Conservation (phyloP, 2,797 vertebrate species). For the Hapalemur alaotrensis region DNA sequence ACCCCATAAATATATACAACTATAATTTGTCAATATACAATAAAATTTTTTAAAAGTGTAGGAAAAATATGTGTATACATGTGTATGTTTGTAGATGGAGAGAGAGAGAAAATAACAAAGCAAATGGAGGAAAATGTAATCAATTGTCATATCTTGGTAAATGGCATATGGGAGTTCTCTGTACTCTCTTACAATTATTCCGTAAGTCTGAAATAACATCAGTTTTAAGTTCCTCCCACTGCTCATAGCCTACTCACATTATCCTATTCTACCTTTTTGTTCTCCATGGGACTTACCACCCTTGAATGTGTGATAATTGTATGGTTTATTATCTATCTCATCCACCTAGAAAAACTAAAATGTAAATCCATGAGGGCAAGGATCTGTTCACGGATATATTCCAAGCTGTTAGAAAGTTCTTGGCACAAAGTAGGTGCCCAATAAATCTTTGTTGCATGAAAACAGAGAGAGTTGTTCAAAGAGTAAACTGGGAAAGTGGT, state of each 20-base stretch:
- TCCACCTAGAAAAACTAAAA: not conserved
- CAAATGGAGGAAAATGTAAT: not conserved
- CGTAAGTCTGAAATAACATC: not conserved
- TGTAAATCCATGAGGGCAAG: not conserved
- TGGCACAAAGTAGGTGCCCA: not conserved
- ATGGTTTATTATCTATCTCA: not conserved
- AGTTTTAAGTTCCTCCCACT: not conserved
- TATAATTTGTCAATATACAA: not conserved
- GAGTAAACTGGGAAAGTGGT: not conserved
- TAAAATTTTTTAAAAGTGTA: not conserved
- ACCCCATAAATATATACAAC: not conserved
- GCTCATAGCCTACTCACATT: not conserved
- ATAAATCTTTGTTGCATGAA: not conserved
- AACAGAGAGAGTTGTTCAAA: not conserved
- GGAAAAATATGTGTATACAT: not conserved
- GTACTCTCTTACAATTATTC: not conserved
- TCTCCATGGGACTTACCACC: not conserved
- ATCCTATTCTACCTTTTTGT: not conserved
- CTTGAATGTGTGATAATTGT: not conserved
- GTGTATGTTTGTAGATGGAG: not conserved
- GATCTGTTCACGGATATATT: not conserved
- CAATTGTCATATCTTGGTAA: not conserved
- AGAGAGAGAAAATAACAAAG: not conserved
- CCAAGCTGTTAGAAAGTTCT: not conserved
- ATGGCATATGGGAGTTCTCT: not conserved